Evolutionary conservation across 2,113 vertebrate species (phyloP), one percentile per base, ranked within the genome.

Genomic region (Cepphus grylle): DNA sequence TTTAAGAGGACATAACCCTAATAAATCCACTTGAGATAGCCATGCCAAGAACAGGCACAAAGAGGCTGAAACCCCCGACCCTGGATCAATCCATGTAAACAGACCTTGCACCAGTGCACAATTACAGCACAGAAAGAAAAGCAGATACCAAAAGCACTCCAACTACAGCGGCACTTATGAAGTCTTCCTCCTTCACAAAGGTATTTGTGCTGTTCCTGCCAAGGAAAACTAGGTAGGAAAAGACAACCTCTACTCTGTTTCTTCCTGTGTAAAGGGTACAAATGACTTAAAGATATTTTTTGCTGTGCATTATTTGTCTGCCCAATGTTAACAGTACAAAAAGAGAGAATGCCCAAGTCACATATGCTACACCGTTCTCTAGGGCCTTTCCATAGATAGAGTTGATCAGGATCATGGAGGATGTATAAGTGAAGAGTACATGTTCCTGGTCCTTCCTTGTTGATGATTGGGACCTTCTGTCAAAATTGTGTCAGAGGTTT

Each of bases 131-230:
- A 52, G 32, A 69, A 27, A 30, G 22, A 50, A 92, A 92, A 77
- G 40, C 40, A 79, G 55, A 45, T 5, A 62, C 7, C 71, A 67
- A 43, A 86, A 38, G 1, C 27, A 32, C 32, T 66, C 19, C 42
- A 55, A 34, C 7, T 8, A 20, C 0, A 53, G 61, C 25, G 1
- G 49, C 42, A 42, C 12, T 58, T 49, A 4, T 0, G 3, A 80
- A 40, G 10, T 8, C 32, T 61, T 58, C 42, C 15, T 80, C 53
- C 27, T 81, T 62, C 58, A 58, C 8, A 9, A 50, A 73, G 26
- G 16, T 18, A 59, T 36, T 86, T 86, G 16, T 78, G 42, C 59
- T 71, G 8, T 23, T 78, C 42, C 50, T 84, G 73, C 12, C 50
- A 89, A 67, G 29, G 38, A 92, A 80, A 82, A 65, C 9, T 6